Percentiles rank a stretch among this genome's conserved stretches.
phyloP scores from a whole-genome alignment of 2,797 vertebrate genomes.

The Vespertilio murinus region DNA sequence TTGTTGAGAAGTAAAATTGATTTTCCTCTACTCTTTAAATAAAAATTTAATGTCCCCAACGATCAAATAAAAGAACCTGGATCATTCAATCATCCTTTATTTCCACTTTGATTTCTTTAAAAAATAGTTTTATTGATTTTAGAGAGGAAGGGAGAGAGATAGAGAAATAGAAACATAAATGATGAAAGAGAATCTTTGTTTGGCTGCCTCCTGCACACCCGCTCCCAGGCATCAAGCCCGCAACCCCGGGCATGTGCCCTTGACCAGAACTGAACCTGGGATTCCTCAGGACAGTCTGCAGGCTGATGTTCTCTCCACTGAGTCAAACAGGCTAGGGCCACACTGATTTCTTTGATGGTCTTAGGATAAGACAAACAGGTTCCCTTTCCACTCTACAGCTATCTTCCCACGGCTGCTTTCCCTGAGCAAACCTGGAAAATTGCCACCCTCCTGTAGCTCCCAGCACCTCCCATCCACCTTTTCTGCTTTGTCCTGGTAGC shows the following conservation, averaged over 20 bases:
- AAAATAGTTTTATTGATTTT: too few relatives aligned
- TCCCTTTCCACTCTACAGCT: not conserved
- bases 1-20: not conserved
- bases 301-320: too few relatives aligned
- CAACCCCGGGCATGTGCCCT: too few relatives aligned
- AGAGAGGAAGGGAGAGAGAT: too few relatives aligned
- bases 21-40: not conserved
- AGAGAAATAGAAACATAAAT: too few relatives aligned
- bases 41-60: not conserved
- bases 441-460: not conserved
- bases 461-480: fast-evolving
- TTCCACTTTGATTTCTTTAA: not conserved
- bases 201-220: too few relatives aligned
- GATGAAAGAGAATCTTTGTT: too few relatives aligned
- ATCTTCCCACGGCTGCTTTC: not conserved
- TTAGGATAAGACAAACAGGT: not conserved
- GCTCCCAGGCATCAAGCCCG: too few relatives aligned
- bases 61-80: not conserved
- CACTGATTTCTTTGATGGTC: not conserved
- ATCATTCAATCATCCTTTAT: not conserved
- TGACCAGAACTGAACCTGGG: too few relatives aligned
- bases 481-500: not conserved
- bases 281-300: too few relatives aligned
- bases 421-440: not conserved
- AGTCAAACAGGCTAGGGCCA: too few relatives aligned